A percentile compares a stretch with the other conserved stretches of the same genome.
Conservation (phyloP, 2,888 invertebrate species). For the Apoda limacodes region DNA sequence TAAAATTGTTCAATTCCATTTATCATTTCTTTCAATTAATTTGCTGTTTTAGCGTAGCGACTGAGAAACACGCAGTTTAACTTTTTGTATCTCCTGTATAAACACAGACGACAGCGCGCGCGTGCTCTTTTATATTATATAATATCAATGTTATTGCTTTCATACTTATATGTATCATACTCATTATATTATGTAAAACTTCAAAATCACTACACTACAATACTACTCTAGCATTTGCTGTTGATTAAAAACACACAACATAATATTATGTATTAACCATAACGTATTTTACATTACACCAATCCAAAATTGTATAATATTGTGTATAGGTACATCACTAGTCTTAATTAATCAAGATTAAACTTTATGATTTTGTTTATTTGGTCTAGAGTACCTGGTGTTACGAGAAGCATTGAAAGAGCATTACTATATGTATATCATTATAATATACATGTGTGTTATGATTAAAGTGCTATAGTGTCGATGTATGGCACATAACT, state of each 20-base stretch:
- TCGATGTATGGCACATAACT: slow-evolving; percentile 57
- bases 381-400: slow-evolving; percentile 59
- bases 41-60: too few relatives aligned
- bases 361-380: slow-evolving; percentile 42
- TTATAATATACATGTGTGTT: too few relatives aligned
- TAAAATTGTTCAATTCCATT: too few relatives aligned
- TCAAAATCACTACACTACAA: slow-evolving; percentile 65
- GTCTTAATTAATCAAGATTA: slow-evolving; percentile 46
- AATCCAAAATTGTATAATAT: slow-evolving; percentile 60
- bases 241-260: slow-evolving; percentile 64
- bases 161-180: slow-evolving; percentile 41
- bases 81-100: too few relatives aligned
- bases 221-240: slow-evolving; percentile 64
- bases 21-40: too few relatives aligned
- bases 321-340: too few relatives aligned
- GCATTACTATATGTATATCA: too few relatives aligned
- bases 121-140: slow-evolving; percentile 37
- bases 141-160: slow-evolving; percentile 60
- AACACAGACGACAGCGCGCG: slow-evolving; percentile 58
- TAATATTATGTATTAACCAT: slow-evolving; percentile 34
- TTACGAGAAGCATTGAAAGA: slow-evolving; percentile 36
- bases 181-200: slow-evolving; percentile 53
- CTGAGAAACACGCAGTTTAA: too few relatives aligned
- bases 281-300: slow-evolving; percentile 50
- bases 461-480: slow-evolving; percentile 36